Base-by-base conservation (phyloP, 2,797 vertebrate species). In the Gymnopithys bicolor region DNA sequence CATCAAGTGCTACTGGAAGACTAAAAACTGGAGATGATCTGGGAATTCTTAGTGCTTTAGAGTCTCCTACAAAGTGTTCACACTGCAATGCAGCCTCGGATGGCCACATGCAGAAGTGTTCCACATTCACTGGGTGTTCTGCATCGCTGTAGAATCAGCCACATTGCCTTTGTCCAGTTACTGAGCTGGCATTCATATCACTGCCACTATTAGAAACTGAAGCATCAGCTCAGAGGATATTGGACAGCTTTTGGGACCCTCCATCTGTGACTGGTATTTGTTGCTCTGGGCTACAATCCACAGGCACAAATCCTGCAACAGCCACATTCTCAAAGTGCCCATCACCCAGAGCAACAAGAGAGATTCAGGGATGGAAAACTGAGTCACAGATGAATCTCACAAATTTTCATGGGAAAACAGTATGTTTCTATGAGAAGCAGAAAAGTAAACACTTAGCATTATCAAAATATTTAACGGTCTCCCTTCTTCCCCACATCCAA, bases 101-200 rank as follows among this genome's bases (percentile, higher is more conserved):
- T 15, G 85, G 23, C 8, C 30, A 66, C 41, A 80, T 37, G 7
- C 73, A 46, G n/a, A 81, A 56, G 51, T 1, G 43, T 17, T 79
- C 41, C 59, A 58, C 45, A 41, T 51, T 56, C 35, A 56, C 11
- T 21, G n/a, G 10, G 22, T 33, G 52, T 13, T 79, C 37, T 8
- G 8, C n/a, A 67, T 23, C 0, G 0, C 52, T 46, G 6, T 13
- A 15, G 49, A 63, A 27, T 39, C 52, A 91, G 28, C 3, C 25
- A 75, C 24, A 0, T 2, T 55, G 37, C 53, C 41, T 28, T 27
- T 62, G 39, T 33, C 17, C 35, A 45, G 43, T 24, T 58, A 64
- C n/a, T 69, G 45, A 64, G 66, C n/a, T 17, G 30, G 23, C 15
- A 39, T 52, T 55, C 4, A 0, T 25, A 35, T 13, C 74, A 53